Evolutionary conservation across 1,140 invertebrate genomes (phyloP), one percentile per base, ranked within the genome.

Genomic region (Geopemphigus sp.): DNA sequence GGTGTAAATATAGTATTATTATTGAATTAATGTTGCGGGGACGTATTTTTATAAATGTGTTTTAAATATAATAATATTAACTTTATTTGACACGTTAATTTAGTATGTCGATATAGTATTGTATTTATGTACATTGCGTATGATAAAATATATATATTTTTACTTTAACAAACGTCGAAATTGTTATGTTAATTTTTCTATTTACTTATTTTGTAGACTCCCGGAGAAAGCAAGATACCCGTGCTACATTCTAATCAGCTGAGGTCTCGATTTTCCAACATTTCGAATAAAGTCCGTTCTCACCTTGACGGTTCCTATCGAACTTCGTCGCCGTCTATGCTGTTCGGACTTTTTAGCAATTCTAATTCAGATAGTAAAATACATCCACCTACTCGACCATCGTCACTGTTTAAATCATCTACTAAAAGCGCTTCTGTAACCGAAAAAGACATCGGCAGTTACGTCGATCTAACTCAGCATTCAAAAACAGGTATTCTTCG

Each of bases 401-500:
- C 53, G n/a, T 59, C 68, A 74, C 82, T 81, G 64, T 83, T 81
- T 80, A 82, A 74, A 81, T n/a, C n/a, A n/a, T 64, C 74, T 61
- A 80, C 63, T 26, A 81, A 45, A 81, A 70, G 64, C 61, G 54
- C 24, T 47, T 80, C 50, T 24, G 74, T 24, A 26, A 64, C 29
- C 50, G 64, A 80, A 78, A 56, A 80, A 78, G 82, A 81, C 53
- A 12, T 81, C 76, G 57, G 72, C 56, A 66, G 59, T 66, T 73
- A 54, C 59, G 26, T 68, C 47, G 56, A 82, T 29, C 45, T 63
- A 54, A 80, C 83, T 47, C 81, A 82, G 32, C 84, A 84, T n/a
- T 84, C 84, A 32, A 86, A 86, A 82, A 83, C 84, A 39, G 90
- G 90, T 8, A 85, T 87, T 19, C 85, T 91, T 47, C 84, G 87